A percentile compares a stretch with the other conserved stretches of the same genome.
Conservation (phyloP, 2,888 invertebrate genomes). For the Aspidiotus destructor region DNA sequence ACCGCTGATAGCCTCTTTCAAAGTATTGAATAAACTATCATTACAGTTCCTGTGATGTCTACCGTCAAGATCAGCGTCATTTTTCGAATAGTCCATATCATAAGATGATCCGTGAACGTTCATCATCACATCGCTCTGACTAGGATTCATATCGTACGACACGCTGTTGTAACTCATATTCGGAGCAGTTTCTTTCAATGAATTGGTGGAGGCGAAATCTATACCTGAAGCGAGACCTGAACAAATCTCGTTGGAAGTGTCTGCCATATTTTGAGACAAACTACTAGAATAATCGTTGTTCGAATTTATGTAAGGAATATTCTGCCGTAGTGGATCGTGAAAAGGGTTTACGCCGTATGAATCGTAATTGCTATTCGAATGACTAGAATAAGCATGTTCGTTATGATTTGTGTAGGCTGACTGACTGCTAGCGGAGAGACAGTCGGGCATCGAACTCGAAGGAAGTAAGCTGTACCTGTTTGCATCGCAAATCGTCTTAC, state of each 20-base stretch:
- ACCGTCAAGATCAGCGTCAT: background rate
- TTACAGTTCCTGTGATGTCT: background rate
- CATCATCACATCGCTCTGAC: constrained; percentile 2
- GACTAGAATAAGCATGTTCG: constrained; percentile 1
- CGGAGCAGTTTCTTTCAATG: constrained; percentile 8
- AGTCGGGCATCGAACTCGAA: constrained; percentile 7
- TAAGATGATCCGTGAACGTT: constrained; percentile 7
- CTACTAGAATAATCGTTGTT: background rate
- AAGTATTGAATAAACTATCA: background rate
- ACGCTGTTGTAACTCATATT: constrained; percentile 4
- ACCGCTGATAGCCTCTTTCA: constrained; percentile 6
- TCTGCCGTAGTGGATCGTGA: constrained; percentile 3
- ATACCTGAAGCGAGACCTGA: background rate
- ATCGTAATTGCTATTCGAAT: constrained; percentile 5
- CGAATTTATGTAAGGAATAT: constrained; percentile 8
- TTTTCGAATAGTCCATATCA: constrained; percentile 1
- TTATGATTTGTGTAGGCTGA: constrained; percentile 6
- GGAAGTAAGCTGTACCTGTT: constrained; percentile 6
- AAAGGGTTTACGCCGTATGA: constrained; percentile 3
- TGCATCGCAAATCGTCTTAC: constrained; percentile 5
- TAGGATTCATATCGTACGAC: background rate
- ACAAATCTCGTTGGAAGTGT: background rate
- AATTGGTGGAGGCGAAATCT: background rate
- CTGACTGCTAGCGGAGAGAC: background rate
- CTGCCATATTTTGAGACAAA: constrained; percentile 8